phyloP scores from a whole-genome alignment of 2,888 invertebrate genomes.

The Liopterus haemorrhoidalis region DNA sequence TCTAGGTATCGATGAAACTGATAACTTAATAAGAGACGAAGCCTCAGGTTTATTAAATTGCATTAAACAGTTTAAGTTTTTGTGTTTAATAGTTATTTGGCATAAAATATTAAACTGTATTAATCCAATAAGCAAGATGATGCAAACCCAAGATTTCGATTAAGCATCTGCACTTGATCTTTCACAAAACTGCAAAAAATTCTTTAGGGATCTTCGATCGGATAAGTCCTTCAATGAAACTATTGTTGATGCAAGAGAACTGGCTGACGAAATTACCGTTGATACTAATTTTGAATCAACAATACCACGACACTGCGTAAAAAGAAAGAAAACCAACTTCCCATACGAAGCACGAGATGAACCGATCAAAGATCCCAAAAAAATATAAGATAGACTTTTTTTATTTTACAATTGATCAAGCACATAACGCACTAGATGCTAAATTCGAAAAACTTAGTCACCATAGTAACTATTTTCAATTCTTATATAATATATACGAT shows the following conservation, averaged over 20 bases:
- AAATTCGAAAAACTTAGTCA: conserved; percentile 27
- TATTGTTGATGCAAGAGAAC: conserved; percentile 29
- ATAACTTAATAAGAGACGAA: conserved; percentile 23
- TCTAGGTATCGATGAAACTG: conserved; percentile 19
- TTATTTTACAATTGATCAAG: conserved; percentile 25
- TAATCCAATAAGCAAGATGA: conserved; percentile 30
- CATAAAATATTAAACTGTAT: conserved; percentile 27
- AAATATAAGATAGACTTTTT: conserved; percentile 28
- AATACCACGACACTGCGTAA: conserved; percentile 23
- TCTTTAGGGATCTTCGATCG: conserved; percentile 30
- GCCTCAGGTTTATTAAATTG: conserved; percentile 23
- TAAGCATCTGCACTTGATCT: conserved; percentile 28
- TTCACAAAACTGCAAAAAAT: conserved; percentile 29
- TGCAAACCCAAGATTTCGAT: conserved; percentile 29
- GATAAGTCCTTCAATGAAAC: conserved; percentile 30
- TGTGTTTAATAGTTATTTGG: conserved; percentile 26
- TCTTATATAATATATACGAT: conserved; percentile 29
- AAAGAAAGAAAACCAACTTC: conserved; percentile 26
- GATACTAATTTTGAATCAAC: conserved; percentile 27
- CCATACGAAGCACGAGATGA: conserved; percentile 27
- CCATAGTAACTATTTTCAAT: conserved; percentile 28
- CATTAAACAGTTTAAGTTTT: conserved; percentile 23
- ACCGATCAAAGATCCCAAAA: conserved; percentile 28
- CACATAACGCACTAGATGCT: conserved; percentile 27
- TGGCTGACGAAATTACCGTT: conserved; percentile 29